Percentiles rank a stretch among this genome's conserved stretches.
Conservation (phyloP, 2,113 vertebrate species). For the Scomber colias region DNA sequence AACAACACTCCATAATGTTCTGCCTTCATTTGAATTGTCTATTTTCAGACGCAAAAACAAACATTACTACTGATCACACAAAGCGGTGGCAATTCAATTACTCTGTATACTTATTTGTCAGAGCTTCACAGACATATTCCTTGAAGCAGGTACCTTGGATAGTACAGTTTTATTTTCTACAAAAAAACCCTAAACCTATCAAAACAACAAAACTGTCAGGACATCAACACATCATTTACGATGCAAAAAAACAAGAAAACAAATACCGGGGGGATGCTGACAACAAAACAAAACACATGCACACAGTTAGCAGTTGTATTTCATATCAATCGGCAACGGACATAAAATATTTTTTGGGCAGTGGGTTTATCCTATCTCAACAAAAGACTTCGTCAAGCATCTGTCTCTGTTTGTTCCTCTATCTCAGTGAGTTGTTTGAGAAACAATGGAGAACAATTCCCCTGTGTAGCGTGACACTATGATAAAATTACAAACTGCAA, state of each 20-base stretch:
- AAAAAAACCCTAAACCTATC: slow-evolving; percentile 8
- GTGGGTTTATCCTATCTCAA: neutral
- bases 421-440: neutral
- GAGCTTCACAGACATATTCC: slow-evolving; percentile 7
- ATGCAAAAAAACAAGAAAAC: slow-evolving; percentile 16
- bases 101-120: slow-evolving; percentile 26
- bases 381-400: neutral
- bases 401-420: neutral
- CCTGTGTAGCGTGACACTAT: too few species aligned
- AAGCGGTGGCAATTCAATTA: slow-evolving; percentile 49
- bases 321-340: slow-evolving; percentile 6
- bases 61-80: slow-evolving; percentile 34
- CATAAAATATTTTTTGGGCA: neutral
- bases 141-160: slow-evolving; percentile 25
- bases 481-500: neutral
- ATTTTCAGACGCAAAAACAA: slow-evolving; percentile 62
- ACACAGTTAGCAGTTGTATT: neutral
- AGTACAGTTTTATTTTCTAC: slow-evolving; percentile 23
- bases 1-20: slow-evolving; percentile 47
- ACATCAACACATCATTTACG: slow-evolving; percentile 28
- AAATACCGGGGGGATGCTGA: neutral
- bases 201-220: slow-evolving; percentile 14
- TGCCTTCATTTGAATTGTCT: slow-evolving; percentile 7
- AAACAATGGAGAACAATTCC: neutral
- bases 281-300: neutral